phyloP scores from a whole-genome alignment of 2,113 vertebrate genomes.

The Melierax canorus region DNA sequence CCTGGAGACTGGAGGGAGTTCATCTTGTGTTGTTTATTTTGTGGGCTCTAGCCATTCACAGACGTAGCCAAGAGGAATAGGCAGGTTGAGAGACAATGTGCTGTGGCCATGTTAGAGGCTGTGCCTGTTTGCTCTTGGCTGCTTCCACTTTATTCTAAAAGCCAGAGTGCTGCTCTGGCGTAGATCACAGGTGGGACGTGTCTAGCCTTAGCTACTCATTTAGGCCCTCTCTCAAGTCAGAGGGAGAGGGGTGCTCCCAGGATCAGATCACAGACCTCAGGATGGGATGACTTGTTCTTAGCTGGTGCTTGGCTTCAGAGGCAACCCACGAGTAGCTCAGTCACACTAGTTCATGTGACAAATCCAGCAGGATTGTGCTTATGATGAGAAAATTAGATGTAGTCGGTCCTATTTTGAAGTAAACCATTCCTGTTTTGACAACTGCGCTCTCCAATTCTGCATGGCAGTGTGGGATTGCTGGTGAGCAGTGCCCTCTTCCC shows the following conservation, averaged over 20 bases:
- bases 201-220: not conserved
- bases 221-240: not conserved
- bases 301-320: not conserved
- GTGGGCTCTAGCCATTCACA: not conserved
- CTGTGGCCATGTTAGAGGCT: not conserved
- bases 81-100: accelerated
- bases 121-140: not conserved
- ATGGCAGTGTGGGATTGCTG: accelerated
- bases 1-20: not conserved
- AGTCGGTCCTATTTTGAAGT: not conserved
- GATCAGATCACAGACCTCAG: not conserved
- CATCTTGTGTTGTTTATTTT: not conserved
- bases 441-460: accelerated
- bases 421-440: not conserved
- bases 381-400: not conserved
- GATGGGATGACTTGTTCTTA: not conserved
- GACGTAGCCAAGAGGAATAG: not conserved
- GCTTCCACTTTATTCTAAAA: not conserved
- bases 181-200: not conserved
- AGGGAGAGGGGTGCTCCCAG: not conserved
- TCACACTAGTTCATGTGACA: not conserved
- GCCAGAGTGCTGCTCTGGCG: not conserved
- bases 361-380: not conserved
- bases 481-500: not conserved
- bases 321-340: accelerated